Conservation (phyloP, 2,113 vertebrate genomes). For the Phylloscopus whistleri region DNA sequence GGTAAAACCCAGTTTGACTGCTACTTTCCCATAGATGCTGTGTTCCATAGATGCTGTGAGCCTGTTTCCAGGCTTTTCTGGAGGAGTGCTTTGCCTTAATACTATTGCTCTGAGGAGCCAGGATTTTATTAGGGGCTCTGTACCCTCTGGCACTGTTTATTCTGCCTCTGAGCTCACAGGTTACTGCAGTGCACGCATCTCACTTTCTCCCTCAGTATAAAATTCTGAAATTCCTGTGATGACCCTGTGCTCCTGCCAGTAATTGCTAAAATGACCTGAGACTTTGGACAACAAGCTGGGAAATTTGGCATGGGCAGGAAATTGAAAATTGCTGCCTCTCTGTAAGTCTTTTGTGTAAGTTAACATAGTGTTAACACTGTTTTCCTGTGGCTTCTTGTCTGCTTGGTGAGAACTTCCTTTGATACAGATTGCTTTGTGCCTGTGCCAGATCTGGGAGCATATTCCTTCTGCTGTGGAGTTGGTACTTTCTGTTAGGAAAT, state of each 20-base stretch:
- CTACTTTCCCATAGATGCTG: background rate
- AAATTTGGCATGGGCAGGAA: background rate
- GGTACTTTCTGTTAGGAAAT: background rate
- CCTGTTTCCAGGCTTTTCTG: background rate
- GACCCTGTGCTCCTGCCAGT: background rate
- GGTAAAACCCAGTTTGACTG: background rate
- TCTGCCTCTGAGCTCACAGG: background rate
- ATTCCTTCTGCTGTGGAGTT: background rate
- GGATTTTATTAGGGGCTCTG: background rate
- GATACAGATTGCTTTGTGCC: background rate
- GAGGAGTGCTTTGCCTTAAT: background rate
- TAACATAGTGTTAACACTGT: rapidly evolving
- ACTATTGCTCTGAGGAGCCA: background rate
- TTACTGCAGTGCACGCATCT: background rate
- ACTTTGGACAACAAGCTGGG: background rate
- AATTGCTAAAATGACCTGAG: background rate
- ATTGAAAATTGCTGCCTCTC: background rate
- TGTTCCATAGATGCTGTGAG: background rate
- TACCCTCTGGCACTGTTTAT: background rate
- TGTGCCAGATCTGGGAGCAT: background rate
- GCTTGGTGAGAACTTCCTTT: background rate
- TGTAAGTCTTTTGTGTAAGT: background rate
- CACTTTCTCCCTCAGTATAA: background rate
- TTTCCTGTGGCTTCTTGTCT: background rate
- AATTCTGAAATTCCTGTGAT: background rate